Evolutionary conservation across 1,140 invertebrate genomes (phyloP), one percentile per base, ranked within the genome.

Genomic region (Harpegnathos saltator): DNA sequence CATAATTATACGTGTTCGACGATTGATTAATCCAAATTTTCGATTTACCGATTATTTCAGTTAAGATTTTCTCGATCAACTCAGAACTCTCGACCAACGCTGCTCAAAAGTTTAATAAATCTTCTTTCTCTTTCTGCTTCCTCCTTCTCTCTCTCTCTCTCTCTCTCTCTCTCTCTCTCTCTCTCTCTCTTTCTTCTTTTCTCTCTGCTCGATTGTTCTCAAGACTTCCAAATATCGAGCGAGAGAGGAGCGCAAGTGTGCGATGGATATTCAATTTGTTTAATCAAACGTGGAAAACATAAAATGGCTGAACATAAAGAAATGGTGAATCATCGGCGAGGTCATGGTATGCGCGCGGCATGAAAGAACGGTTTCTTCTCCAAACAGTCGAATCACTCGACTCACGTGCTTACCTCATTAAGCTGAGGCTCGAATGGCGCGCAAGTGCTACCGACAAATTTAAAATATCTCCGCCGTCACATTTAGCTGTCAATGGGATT

Each of bases 141-240:
- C 38, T 73, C 77, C 50, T 29, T 26, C 26, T 33, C 26, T 58
- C 11, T 71, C n/a, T 22, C 24, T 1, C 61, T 17, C 29, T 15
- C 65, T 78, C 14, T 78, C 68, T 81, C 82, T 85, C 65, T 77
- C 80, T 85, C 85, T 86, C 50, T 84, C 85, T 54, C 68, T 75
- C 66, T 82, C 29, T n/a, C 17, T 15, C 0, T 19, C 15, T n/a
- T n/a, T n/a, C n/a, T n/a, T n/a, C n/a, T n/a, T n/a, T n/a, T n/a
- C n/a, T n/a, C 1, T 44, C 11, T 11, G 54, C 11, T 58, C 54
- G 54, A 1, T 33, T 7, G 38, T 9, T 44, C 38, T 44, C 11
- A 11, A 44, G 7, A 44, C 9, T 44, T 44, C 7, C 38, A 74
- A 26, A 74, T n/a, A n/a, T n/a, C n/a, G n/a, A n/a, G n/a, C 11